phyloP scores from a whole-genome alignment of 2,113 vertebrate species.

The Solenodon paradoxus region DNA sequence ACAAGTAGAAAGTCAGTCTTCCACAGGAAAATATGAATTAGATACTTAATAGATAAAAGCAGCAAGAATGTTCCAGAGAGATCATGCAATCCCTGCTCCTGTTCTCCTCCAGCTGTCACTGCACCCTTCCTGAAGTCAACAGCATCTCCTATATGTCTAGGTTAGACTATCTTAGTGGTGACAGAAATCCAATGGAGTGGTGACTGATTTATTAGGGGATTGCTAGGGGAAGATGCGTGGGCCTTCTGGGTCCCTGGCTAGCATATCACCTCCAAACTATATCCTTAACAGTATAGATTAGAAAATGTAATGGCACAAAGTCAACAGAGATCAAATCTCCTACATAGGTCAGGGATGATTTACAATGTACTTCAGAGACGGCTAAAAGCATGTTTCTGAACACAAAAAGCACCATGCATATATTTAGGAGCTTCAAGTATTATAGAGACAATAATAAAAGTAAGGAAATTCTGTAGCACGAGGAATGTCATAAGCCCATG shows the following conservation, averaged over 20 bases:
- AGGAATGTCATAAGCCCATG: not conserved
- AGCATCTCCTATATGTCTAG: not conserved
- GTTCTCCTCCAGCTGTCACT: not conserved
- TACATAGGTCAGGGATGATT: not conserved
- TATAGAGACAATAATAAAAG: not conserved
- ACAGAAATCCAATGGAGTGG: not conserved
- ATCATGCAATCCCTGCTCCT: not conserved
- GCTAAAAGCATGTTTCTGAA: not conserved
- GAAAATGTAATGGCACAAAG: not conserved
- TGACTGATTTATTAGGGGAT: not conserved
- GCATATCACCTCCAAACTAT: not conserved
- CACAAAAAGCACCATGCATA: not conserved
- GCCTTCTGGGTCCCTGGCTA: not conserved
- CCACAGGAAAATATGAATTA: not conserved
- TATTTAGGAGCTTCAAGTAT: not conserved
- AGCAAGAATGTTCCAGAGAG: not conserved
- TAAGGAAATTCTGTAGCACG: not conserved
- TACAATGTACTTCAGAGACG: not conserved
- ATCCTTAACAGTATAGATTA: not conserved
- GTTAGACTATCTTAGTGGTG: conserved; percentile 33
- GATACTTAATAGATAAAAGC: not conserved
- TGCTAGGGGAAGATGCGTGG: not conserved
- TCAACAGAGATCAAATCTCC: not conserved
- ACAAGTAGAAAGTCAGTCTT: not conserved
- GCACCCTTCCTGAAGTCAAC: not conserved